Base-by-base conservation (phyloP, 2,888 invertebrate species). In the Drosophila meridiana region DNA sequence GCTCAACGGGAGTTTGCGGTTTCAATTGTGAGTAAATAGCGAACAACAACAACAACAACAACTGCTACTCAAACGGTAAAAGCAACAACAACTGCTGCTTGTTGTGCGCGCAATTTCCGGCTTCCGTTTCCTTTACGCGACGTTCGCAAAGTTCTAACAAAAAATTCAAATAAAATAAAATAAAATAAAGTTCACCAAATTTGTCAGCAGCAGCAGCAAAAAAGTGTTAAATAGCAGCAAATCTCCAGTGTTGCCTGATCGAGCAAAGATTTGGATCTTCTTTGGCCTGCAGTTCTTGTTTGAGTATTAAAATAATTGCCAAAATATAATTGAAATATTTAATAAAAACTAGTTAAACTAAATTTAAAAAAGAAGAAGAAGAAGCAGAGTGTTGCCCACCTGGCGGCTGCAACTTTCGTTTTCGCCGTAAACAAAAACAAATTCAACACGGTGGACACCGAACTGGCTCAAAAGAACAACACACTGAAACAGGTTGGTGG, bases 101-200 rank as follows among this genome's bases (percentile, higher is more conserved):
- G 87, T 89, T 79, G 86, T 86, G 87, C 76, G 87, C 87, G 87
- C 86, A 90, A 91, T 90, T 90, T 89, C 89, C 89, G 91, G 79
- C 78, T 90, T 91, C 89, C 89, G 82, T 63, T 74, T 76, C 73
- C 82, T 73, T 62, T 58, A 64, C 62, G 63, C 65, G 72, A 68
- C 72, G 56, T 68, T 72, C 58, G 72, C 68, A 81, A 75, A 63
- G 58, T 57, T 48, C 65, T 56, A 34, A 20, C 60, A 45, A 57
- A 43, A 32, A 60, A 20, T 20, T 20, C 20, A 20, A 20, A 20
- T 20, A 20, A 20, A 48, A 14, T n/a, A 40, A n/a, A n/a, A 59
- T 38, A 53, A 53, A 53, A 62, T 38, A 56, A 43, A 50, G 57
- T 14, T 61, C 68, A 47, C 38, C 32, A 58, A 80, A 69, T 75